phyloP scores from a whole-genome alignment of 2,888 invertebrate genomes.

The Tenthredo livida region DNA sequence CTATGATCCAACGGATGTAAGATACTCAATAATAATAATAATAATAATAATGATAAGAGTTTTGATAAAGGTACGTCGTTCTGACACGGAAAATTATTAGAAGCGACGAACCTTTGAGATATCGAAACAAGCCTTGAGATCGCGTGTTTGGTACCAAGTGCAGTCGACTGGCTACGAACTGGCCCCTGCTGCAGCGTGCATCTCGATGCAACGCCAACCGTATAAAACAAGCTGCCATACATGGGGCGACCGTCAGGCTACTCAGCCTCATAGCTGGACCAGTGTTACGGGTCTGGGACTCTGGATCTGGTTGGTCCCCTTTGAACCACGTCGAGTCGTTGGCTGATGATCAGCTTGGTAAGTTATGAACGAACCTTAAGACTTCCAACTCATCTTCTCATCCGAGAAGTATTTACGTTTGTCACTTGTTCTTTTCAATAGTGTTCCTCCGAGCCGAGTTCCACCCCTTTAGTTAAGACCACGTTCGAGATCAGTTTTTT shows the following conservation, averaged over 20 bases:
- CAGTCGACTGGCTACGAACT: conserved; percentile 59
- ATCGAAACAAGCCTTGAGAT: conserved; percentile 58
- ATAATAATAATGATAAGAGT: background rate
- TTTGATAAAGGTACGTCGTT: conserved; percentile 7
- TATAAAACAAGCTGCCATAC: conserved; percentile 78
- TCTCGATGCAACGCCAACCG: conserved; percentile 71
- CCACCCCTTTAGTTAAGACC: conserved; percentile 31
- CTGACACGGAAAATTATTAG: conserved; percentile 47
- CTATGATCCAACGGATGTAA: background rate
- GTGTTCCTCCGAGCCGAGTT: conserved; percentile 20
- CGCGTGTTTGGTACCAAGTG: conserved; percentile 62
- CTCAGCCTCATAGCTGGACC: conserved; percentile 56
- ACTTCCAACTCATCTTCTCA: conserved; percentile 40
- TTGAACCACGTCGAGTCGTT: conserved; percentile 12
- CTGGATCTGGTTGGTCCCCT: conserved; percentile 23
- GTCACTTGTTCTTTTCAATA: conserved; percentile 49
- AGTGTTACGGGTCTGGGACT: conserved; percentile 40
- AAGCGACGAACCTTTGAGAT: conserved; percentile 49
- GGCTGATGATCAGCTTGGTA: conserved; percentile 38
- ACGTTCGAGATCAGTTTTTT: conserved; percentile 37
- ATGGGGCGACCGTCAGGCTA: conserved; percentile 77
- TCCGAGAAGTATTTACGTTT: conserved; percentile 42
- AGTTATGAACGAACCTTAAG: conserved; percentile 49
- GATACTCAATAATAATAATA: background rate
- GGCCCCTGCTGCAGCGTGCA: conserved; percentile 63